Evolutionary conservation across 2,797 vertebrate genomes (phyloP), one percentile per base, ranked within the genome.

Genomic region (Melopsittacus undulatus): DNA sequence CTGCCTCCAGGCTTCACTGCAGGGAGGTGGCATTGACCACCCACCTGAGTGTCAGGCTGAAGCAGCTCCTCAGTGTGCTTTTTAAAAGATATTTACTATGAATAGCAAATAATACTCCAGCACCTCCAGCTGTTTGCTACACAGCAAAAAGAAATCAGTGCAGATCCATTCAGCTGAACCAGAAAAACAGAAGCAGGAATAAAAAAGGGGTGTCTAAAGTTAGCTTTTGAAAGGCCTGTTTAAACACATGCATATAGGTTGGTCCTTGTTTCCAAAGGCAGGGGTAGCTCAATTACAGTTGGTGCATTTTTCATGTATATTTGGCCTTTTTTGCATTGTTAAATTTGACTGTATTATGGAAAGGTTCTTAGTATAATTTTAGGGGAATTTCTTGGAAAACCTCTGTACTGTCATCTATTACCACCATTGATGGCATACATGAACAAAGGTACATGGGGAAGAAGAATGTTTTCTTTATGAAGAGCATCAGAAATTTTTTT

Each of bases 161-260:
- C 43, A 74, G 61, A 59, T 29, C 29, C 61, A 3, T 85, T 84
- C 8, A 10, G 15, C 43, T 59, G 48, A 67, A 42, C 40, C 24
- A 70, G 29, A 86, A 70, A 90, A 70, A 36, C 8, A 45, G 76
- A 74, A 80, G 7, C 15, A 40, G 69, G 23, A 75, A 48, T 56
- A 48, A 86, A 87, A 90, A 77, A 38, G 6, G 15, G 29, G 18
- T 30, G 23, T n/a, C 30, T 49, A 11, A 54, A 57, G 10, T 66
- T 29, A 22, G 12, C 20, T 67, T 83, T 94, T 63, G 15, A 54
- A 63, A 74, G 23, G 40, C 22, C 24, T 18, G 3, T 56, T 81
- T 57, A 51, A 87, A 46, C 12, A 23, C 0, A 0, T 52, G 26
- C 22, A 2, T 21, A 13, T 0, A 4, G 17, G 9, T 34, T 57